Percentiles rank a stretch among this genome's conserved stretches.
Conservation (phyloP, 2,888 invertebrate genomes). For the Amblyteles armatorius region DNA sequence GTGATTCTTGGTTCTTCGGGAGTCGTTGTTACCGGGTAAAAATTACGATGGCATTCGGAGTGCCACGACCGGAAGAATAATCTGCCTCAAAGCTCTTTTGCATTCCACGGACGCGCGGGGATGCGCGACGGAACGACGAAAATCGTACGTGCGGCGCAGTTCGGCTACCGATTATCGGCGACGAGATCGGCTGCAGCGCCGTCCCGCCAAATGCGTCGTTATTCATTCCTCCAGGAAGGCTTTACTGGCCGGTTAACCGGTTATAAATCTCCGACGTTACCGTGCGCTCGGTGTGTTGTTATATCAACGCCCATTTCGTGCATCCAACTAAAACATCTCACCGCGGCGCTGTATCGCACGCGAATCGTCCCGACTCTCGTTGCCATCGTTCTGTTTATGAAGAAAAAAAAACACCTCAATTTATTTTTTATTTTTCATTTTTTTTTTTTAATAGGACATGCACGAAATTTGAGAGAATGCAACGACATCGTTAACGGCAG, state of each 20-base stretch:
- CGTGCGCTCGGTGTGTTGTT: neutral
- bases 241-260: slow-evolving; percentile 71
- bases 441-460: neutral
- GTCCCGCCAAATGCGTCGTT: slow-evolving; percentile 78
- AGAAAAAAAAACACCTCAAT: slow-evolving; percentile 1
- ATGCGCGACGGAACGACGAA: neutral
- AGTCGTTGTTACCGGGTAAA: neutral
- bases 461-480: neutral
- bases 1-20: neutral
- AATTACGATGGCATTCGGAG: slow-evolving; percentile 1
- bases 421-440: neutral
- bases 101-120: neutral
- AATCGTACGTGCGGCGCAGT: slow-evolving; percentile 9
- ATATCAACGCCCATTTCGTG: slow-evolving; percentile 12
- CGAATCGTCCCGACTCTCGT: neutral
- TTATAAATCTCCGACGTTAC: slow-evolving; percentile 74
- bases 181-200: slow-evolving; percentile 39
- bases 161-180: slow-evolving; percentile 32
- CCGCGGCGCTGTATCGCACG: neutral
- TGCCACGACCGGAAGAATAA: slow-evolving; percentile 6
- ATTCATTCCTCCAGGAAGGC: slow-evolving; percentile 76
- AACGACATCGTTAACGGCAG: slow-evolving; percentile 26
- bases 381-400: neutral
- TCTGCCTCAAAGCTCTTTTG: neutral
- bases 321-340: slow-evolving; percentile 4